A percentile compares a stretch with the other conserved stretches of the same genome.
Conservation (phyloP, 1,140 invertebrate genomes). For the Leptinotarsa lineolata region DNA sequence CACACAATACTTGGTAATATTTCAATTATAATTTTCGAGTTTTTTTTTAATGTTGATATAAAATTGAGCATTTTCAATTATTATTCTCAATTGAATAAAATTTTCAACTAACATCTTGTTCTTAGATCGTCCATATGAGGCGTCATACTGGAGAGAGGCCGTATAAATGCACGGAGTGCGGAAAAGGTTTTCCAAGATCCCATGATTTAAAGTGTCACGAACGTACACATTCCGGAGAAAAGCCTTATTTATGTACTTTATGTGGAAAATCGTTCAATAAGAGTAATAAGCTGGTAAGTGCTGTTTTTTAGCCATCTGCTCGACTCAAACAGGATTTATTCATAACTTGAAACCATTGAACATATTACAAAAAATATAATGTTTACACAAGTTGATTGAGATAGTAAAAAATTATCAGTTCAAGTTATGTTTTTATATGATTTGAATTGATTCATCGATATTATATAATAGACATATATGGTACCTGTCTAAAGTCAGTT, state of each 20-base stretch:
- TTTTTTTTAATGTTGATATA: background rate
- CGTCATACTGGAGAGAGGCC: constrained; percentile 66
- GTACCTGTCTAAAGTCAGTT: too few relatives aligned
- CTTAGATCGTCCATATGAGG: constrained; percentile 61
- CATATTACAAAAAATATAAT: too few relatives aligned
- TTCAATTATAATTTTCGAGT: too few relatives aligned
- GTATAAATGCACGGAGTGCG: constrained; percentile 65
- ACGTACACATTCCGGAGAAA: constrained; percentile 63
- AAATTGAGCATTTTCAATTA: background rate
- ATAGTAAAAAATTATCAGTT: too few relatives aligned
- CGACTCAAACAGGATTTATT: too few relatives aligned
- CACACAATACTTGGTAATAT: too few relatives aligned
- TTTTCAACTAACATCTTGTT: constrained; percentile 11
- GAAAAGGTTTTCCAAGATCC: constrained; percentile 67
- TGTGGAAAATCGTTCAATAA: constrained; percentile 59
- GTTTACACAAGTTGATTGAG: too few relatives aligned
- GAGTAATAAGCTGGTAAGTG: constrained; percentile 55
- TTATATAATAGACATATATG: too few relatives aligned
- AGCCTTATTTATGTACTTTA: constrained; percentile 63
- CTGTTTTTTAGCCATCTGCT: background rate
- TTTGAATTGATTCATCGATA: too few relatives aligned
- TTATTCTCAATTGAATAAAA: background rate
- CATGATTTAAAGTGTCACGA: constrained; percentile 66
- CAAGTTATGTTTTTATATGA: too few relatives aligned
- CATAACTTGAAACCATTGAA: too few relatives aligned